These are phyloP conservation scores for Sycophaga agraensis DNA, from an alignment of 1,140 invertebrate genomes.

Conservation along the genomic window DNA sequence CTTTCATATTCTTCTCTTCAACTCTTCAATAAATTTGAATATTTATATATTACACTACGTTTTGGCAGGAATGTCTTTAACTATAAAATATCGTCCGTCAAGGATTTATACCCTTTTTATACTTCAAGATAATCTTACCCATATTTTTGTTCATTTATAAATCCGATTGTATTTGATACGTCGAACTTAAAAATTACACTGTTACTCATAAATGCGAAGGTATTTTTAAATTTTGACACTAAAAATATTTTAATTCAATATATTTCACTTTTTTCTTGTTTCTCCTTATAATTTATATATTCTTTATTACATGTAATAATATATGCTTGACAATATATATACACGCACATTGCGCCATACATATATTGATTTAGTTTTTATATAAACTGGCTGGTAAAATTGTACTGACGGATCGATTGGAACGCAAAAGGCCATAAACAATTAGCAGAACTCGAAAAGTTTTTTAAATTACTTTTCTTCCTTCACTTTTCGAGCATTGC, in stretches of 20 bases:
- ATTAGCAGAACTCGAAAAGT: conserved; percentile 17
- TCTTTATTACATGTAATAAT: conserved; percentile 26
- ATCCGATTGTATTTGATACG: conserved; percentile 16
- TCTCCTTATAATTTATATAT: conserved; percentile 26
- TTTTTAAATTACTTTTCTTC: neutral
- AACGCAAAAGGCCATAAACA: conserved; percentile 22
- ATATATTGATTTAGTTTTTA: no score
- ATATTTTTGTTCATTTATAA: neutral
- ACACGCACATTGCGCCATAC: neutral
- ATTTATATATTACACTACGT: conserved; percentile 39
- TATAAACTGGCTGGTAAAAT: conserved; percentile 28
- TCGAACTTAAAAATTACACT: conserved; percentile 1
- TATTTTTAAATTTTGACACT: conserved; percentile 18
- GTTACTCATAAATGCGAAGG: conserved; percentile 14
- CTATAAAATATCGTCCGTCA: conserved; percentile 31
- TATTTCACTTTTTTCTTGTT: conserved; percentile 21
- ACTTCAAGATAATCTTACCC: conserved; percentile 5
- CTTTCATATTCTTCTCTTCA: conserved; percentile 15
- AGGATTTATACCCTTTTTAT: conserved; percentile 30
- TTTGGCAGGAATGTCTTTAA: conserved; percentile 44
- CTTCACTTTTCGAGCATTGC: conserved; percentile 8
- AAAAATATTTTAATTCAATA: conserved; percentile 22
- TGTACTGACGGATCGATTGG: conserved; percentile 23
- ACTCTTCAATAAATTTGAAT: conserved; percentile 49
- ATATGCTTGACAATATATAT: neutral